Conservation (phyloP, 2,797 vertebrate species). For the Scarus forsteni region DNA sequence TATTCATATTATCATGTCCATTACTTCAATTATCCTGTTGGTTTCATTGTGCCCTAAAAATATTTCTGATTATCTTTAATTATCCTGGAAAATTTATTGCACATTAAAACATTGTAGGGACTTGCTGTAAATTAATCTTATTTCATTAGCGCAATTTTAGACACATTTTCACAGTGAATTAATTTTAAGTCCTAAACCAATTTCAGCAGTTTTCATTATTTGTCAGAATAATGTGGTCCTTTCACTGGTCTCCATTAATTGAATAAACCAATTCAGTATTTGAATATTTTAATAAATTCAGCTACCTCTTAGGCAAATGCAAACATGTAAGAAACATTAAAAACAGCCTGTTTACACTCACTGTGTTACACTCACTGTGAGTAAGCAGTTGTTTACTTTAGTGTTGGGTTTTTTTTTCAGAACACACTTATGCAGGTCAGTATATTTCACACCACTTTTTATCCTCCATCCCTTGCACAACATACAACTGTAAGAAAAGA, state of each 20-base stretch:
- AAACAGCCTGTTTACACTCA: conserved; percentile 14
- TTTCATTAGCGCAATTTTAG: conserved; percentile 77
- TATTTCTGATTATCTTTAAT: conserved; percentile 74
- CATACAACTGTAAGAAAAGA: conserved; percentile 3
- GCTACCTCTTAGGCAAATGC: conserved; percentile 35
- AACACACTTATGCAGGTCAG: too few relatives aligned
- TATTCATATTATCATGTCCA: conserved; percentile 51
- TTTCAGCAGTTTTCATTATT: conserved; percentile 49
- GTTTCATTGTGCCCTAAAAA: conserved; percentile 68
- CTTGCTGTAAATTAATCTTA: conserved; percentile 67
- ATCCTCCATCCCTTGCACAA: conserved; percentile 19
- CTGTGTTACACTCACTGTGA: neutral
- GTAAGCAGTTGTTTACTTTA: conserved; percentile 3
- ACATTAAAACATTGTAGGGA: conserved; percentile 55
- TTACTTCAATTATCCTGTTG: conserved; percentile 66
- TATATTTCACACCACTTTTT: too few relatives aligned
- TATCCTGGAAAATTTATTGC: conserved; percentile 68
- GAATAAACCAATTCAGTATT: conserved; percentile 46
- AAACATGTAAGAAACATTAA: conserved; percentile 25
- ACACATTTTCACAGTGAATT: conserved; percentile 71
- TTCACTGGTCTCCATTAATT: conserved; percentile 61
- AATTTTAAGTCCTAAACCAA: conserved; percentile 60
- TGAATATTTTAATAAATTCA: conserved; percentile 36
- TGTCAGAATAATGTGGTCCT: conserved; percentile 52
- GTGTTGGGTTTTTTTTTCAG: conserved; percentile 28